Evolutionary conservation across 1,140 invertebrate genomes (phyloP).

Genomic region (Cydia strobilella): DNA sequence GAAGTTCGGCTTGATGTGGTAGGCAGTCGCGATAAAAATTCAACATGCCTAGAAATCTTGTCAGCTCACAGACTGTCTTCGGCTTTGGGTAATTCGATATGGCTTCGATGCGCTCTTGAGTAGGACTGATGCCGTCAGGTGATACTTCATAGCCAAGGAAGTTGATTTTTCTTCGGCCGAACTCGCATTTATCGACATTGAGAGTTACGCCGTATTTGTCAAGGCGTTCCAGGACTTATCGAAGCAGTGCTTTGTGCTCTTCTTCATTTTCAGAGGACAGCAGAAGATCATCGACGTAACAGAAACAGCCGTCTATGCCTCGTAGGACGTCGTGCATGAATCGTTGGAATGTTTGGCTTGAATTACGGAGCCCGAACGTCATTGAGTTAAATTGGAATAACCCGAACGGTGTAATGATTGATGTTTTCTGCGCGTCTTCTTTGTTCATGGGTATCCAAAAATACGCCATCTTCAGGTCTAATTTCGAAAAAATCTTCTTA

Average conservation of each 20-base stretch:
- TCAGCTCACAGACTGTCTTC: neutral
- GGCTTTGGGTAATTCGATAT: slow-evolving; percentile 18
- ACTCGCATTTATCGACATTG: slow-evolving; percentile 54
- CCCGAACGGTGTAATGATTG: no score
- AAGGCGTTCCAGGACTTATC: slow-evolving; percentile 44
- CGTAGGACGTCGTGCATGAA: no score
- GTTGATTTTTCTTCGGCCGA: slow-evolving; percentile 42
- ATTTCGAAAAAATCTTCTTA: no score
- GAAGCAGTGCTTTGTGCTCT: slow-evolving; percentile 41
- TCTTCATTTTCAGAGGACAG: no score
- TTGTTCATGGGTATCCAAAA: no score
- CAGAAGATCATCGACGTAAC: no score
- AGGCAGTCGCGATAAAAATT: slow-evolving; percentile 23
- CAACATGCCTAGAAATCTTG: slow-evolving; percentile 20
- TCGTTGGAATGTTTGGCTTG: no score
- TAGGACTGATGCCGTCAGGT: slow-evolving; percentile 33
- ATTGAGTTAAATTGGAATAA: no score
- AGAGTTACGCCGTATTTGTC: slow-evolving; percentile 47
- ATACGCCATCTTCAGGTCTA: no score
- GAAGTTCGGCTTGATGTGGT: slow-evolving; percentile 7
- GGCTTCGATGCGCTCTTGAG: neutral
- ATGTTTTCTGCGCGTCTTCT: no score
- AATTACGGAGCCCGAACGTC: no score
- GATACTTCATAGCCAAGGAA: slow-evolving; percentile 50
- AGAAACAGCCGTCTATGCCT: no score